Evolutionary conservation across 2,797 vertebrate genomes (phyloP), one percentile per base, ranked within the genome.

Genomic region (Dermochelys coriacea): DNA sequence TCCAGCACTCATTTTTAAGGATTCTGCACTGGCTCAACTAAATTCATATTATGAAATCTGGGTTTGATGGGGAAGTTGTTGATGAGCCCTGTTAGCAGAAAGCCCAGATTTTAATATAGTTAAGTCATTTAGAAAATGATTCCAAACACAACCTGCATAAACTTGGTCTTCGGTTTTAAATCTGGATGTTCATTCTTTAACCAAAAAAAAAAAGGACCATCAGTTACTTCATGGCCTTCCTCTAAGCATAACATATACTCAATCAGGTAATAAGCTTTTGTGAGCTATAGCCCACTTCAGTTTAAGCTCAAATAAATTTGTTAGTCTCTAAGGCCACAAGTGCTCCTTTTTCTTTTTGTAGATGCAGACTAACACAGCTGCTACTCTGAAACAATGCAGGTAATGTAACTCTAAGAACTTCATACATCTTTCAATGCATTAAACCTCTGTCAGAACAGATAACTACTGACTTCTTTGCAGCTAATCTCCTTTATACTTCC

Each of bases 91-190:
- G 34, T 1, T 79, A 83, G 89, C 59, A 61, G 68, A 57, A 47
- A 75, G n/a, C 64, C 64, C 18, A 47, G 25, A 75, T 27, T 47
- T 47, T 80, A 49, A 81, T 93, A 51, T 3, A 88, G 80, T 84
- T 86, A 57, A 96, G 92, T 51, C 84, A 51, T 54, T 55, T 77
- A 57, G 52, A 93, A 95, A 86, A 80, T 45, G 79, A 86, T 90
- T 37, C 77, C 81, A 81, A 91, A 84, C 57, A 80, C 82, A 89
- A 54, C 97, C 54, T 96, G 96, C 85, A 91, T 85, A 74, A 68
- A 94, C 97, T 93, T 94, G 96, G 90, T 88, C 12, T 18, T 93
- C 71, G 29, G 78, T 79, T 95, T 41, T 29, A 27, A 93, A 81
- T 74, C 31, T 92, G 45, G 23, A 37, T 54, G 61, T 80, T 97